Base-by-base conservation (phyloP, 2,113 vertebrate genomes). In the Hemiprocne comata region DNA sequence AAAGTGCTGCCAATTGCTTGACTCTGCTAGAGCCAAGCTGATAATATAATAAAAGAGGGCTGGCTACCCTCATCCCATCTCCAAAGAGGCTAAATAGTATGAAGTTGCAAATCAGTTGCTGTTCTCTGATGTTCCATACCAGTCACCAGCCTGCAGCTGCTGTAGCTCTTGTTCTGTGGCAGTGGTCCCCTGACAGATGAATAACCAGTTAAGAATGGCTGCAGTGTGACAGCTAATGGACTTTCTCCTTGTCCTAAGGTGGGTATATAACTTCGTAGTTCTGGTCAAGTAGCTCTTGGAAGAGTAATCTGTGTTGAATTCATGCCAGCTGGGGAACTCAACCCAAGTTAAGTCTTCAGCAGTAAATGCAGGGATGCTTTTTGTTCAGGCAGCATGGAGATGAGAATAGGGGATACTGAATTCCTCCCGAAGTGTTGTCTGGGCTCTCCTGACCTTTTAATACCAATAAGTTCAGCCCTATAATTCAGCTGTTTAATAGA, bases 201-300 rank as follows among this genome's bases (percentile, higher is more conserved):
- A 26, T 24, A 67, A 38, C 48, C 13, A 6, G 4, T 0, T 11
- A 31, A 36, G 62, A 48, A 51, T 1, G 28, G 34, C 24, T 40
- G 46, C 21, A 25, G 1, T 0, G 16, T 29, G 36, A 28, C 29
- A 20, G 48, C 26, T 51, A 14, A 44, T 7, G 23, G 15, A 10
- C 36, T 18, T 65, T 10, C 28, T 9, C 48, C 24, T 42, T 58
- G 26, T 57, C 15, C 1, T 6, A 5, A 0, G 0, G 15, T 20
- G 26, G 23, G 28, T 66, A 8, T 20, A 6, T 48, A 20, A 46
- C 10, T 26, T 19, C 1, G 1, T 11, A 34, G 51, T 58, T 80
- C 46, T 64, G 29, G 24, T 21, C 42, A 13, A 51, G 81, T 61
- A 71, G 19, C 53, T 71, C 44, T 73, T 44, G n/a, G 61, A 66